phyloP scores from a whole-genome alignment of 1,140 invertebrate species.

The Dreissena rostriformis region DNA sequence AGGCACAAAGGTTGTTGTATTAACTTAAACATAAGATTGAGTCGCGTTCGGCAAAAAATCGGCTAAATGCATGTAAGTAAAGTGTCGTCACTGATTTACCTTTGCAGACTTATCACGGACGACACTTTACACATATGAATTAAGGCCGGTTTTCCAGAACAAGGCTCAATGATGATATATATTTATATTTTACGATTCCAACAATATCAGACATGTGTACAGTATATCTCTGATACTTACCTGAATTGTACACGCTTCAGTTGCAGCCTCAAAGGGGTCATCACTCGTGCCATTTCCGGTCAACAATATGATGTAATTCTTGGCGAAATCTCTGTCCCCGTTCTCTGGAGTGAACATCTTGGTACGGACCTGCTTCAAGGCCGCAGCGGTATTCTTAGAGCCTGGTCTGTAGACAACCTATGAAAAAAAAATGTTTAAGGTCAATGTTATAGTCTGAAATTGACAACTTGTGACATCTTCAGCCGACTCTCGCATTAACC shows the following conservation, averaged over 20 bases:
- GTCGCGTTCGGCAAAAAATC: no score
- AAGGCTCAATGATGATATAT: background rate
- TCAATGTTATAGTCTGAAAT: no score
- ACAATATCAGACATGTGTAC: background rate
- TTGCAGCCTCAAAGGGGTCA: conserved; percentile 60
- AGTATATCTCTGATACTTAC: background rate
- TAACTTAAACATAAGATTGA: no score
- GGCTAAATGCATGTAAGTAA: no score
- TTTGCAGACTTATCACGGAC: no score
- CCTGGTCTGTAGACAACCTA: conserved; percentile 59
- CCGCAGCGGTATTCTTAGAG: conserved; percentile 65
- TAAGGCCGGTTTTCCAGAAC: no score
- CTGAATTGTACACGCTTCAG: conserved; percentile 56
- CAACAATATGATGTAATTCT: conserved; percentile 72
- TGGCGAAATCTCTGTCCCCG: conserved; percentile 73
- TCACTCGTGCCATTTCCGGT: conserved; percentile 71
- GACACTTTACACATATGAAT: no score
- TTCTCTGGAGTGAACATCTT: conserved; percentile 71
- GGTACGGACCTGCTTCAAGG: conserved; percentile 67
- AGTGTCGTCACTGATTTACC: no score
- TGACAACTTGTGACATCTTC: no score
- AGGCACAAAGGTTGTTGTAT: no score
- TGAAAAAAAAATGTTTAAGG: no score
- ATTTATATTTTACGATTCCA: background rate
- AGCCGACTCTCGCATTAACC: no score